Base-by-base conservation (phyloP, 2,113 vertebrate genomes). In the Xenopus tropicalis region DNA sequence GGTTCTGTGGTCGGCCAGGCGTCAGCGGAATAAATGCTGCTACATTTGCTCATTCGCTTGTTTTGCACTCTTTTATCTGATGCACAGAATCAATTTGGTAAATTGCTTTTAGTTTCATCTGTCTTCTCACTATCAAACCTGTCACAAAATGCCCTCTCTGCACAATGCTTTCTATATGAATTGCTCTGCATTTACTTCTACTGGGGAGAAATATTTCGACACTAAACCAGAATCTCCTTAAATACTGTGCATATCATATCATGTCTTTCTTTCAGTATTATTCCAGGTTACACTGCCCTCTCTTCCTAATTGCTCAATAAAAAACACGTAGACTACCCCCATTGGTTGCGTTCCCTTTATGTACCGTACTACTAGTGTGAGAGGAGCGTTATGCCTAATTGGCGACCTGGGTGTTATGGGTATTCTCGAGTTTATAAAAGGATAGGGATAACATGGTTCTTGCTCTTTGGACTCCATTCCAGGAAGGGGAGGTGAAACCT, bases 11-110 rank as follows among this genome's bases (percentile, higher is more conserved):
- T 61, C 61, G 42, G 13, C n/a, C 54, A 74, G 48, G 21, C 23
- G 54, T 54, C 65, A 54, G 37, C 66, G 61, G 19, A 62, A 44
- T 42, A 74, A 74, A 61, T 67, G 22, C 48, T 61, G 65, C 42
- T 23, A 54, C 43, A 52, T 69, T 52, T 43, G 65, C 65, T 69
- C 65, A 68, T 68, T 48, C 65, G 42, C 52, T 48, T 37, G 51
- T 74, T 61, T 74, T 61, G 65, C 72, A 74, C 67, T 74, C 29
- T 54, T 67, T 74, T 74, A 62, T 62, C 72, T 69, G 23, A 69
- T 61, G 29, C 57, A 42, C 65, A 42, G 43, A 74, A 68, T 25
- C 56, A 59, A 51, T 69, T 69, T 61, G 65, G 44, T 52, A 74
- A 67, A 68, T 61, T 68, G 54, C 44, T n/a, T 54, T 57, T 52